phyloP scores from a whole-genome alignment of 2,888 invertebrate species.

The Cosmopolites sordidus region DNA sequence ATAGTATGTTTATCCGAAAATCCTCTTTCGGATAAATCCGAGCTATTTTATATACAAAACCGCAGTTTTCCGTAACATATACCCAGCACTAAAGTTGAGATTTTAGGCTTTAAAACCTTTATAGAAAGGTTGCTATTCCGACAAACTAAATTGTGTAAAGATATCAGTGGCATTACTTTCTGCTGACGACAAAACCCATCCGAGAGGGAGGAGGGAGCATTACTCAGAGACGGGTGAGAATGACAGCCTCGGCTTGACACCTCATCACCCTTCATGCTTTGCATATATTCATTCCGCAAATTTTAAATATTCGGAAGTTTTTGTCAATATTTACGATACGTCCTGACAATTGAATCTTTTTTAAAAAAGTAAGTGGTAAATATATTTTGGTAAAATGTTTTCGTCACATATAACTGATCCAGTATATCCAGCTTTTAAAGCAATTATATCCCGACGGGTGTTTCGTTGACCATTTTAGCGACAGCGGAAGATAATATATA shows the following conservation, averaged over 20 bases:
- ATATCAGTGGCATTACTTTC: conserved; percentile 38
- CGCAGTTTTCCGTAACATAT: conserved; percentile 17
- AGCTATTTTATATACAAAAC: conserved; percentile 12
- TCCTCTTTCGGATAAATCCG: conserved; percentile 5
- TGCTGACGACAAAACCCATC: conserved; percentile 30
- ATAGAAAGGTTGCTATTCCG: conserved; percentile 16
- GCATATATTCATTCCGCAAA: not conserved
- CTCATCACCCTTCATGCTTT: conserved; percentile 32
- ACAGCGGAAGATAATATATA: no score
- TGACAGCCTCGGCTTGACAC: conserved; percentile 42
- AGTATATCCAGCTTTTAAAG: no score
- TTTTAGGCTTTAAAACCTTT: conserved; percentile 18
- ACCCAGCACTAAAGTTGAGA: conserved; percentile 18
- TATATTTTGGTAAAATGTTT: no score
- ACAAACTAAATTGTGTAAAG: conserved; percentile 32
- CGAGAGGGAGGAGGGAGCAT: conserved; percentile 39
- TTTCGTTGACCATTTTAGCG: no score
- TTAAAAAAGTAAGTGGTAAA: no score
- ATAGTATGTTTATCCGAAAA: conserved; percentile 9
- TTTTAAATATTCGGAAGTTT: no score
- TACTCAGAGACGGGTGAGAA: conserved; percentile 42
- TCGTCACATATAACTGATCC: no score
- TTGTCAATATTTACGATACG: no score
- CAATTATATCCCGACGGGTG: no score
- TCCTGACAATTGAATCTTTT: no score